Conservation (phyloP, 1,140 invertebrate genomes). For the Tribolium madens region DNA sequence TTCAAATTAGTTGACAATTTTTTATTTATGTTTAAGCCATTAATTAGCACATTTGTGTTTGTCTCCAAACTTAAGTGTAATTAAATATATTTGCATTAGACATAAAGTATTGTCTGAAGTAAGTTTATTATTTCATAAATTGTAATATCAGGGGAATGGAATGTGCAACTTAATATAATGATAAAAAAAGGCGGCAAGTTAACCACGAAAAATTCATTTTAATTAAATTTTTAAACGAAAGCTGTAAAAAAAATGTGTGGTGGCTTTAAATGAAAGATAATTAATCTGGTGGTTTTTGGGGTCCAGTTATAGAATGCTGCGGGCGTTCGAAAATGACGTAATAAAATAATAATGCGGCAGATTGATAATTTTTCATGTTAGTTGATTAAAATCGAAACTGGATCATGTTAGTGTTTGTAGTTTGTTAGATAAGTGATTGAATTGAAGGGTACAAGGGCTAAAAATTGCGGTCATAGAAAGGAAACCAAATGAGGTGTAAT, state of each 20-base stretch:
- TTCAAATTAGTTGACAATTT: not conserved
- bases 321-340: conserved; percentile 22
- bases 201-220: not conserved
- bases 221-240: no score
- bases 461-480: conserved; percentile 36
- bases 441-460: conserved; percentile 9
- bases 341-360: conserved; percentile 24
- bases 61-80: no score
- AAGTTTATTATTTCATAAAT: no score
- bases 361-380: conserved; percentile 13
- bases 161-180: no score
- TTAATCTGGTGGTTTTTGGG: conserved; percentile 13
- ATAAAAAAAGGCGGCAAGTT: no score
- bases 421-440: not conserved
- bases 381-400: not conserved
- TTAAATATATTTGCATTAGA: no score
- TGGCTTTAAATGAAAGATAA: conserved; percentile 13
- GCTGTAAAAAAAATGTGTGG: not conserved
- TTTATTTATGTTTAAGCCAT: not conserved
- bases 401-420: conserved; percentile 10
- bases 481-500: not conserved
- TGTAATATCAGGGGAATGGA: no score
- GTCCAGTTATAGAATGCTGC: conserved; percentile 23
- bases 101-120: no score
- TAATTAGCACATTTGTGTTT: no score